Evolutionary conservation across 2,113 vertebrate species (phyloP).

Genomic region (Hippocampus comes): DNA sequence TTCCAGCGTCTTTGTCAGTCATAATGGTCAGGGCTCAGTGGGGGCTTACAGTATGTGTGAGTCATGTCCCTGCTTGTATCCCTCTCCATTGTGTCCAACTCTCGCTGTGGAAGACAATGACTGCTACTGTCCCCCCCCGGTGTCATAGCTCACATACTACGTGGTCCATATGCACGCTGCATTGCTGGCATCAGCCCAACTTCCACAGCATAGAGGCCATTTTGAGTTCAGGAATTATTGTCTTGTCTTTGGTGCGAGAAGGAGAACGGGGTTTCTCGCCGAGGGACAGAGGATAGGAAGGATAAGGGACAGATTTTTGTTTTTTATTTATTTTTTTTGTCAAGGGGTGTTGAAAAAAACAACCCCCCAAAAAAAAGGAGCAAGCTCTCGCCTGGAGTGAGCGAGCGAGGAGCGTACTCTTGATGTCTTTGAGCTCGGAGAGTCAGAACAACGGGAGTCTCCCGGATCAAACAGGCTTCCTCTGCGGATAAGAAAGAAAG

Average conservation of each 20-base stretch:
- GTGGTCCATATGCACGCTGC: slow-evolving; percentile 39
- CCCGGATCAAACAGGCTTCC: slow-evolving; percentile 66
- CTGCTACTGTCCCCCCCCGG: slow-evolving; percentile 52
- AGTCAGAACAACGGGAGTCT: slow-evolving; percentile 53
- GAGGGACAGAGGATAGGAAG: background rate
- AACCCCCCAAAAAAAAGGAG: background rate
- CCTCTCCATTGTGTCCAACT: slow-evolving; percentile 62
- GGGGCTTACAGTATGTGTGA: slow-evolving; percentile 53
- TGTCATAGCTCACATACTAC: slow-evolving; percentile 57
- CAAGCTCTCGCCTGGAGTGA: slow-evolving; percentile 17
- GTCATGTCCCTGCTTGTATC: slow-evolving; percentile 63
- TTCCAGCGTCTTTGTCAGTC: slow-evolving; percentile 36
- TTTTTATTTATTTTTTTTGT: background rate
- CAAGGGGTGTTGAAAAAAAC: background rate
- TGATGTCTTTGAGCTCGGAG: slow-evolving; percentile 44
- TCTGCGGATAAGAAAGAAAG: slow-evolving; percentile 45
- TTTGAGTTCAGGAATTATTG: slow-evolving; percentile 57
- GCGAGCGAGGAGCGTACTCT: slow-evolving; percentile 30
- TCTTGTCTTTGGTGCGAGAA: slow-evolving; percentile 44
- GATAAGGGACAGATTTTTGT: background rate
- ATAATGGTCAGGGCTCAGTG: slow-evolving; percentile 29
- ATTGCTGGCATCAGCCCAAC: slow-evolving; percentile 39
- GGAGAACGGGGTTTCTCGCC: slow-evolving; percentile 34
- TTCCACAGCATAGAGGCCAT: slow-evolving; percentile 30
- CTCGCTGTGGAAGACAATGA: slow-evolving; percentile 53